Conservation (phyloP, 2,888 invertebrate species). For the Tuberolachnus salignus region DNA sequence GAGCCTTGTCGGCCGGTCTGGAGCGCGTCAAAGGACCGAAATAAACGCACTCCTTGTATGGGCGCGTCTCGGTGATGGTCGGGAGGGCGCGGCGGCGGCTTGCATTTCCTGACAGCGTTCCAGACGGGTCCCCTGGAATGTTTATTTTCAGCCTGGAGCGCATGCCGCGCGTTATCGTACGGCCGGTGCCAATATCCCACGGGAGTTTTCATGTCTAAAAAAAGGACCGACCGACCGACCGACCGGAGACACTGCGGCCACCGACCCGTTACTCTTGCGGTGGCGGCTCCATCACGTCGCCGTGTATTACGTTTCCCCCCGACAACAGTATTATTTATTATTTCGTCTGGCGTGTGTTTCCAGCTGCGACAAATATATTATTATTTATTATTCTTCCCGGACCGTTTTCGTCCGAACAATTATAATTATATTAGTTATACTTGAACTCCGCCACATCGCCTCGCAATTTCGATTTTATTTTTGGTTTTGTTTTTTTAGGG, state of each 20-base stretch:
- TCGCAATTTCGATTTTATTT: no score
- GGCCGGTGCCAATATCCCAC: constrained; percentile 33
- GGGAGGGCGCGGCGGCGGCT: background rate
- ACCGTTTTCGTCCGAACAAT: background rate
- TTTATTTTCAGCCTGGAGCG: constrained; percentile 50
- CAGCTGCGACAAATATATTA: no score
- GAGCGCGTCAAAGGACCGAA: constrained; percentile 45
- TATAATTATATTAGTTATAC: no score
- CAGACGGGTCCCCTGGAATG: constrained; percentile 54
- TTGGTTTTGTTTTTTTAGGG: no score
- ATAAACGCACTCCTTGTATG: constrained; percentile 10
- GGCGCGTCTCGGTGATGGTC: background rate
- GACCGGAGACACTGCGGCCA: background rate
- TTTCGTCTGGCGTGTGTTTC: no score
- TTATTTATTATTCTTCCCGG: background rate
- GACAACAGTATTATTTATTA: no score
- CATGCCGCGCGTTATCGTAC: background rate
- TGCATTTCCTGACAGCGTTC: constrained; percentile 50
- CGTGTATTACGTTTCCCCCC: no score
- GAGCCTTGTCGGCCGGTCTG: constrained; percentile 4
- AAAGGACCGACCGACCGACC: constrained; percentile 2
- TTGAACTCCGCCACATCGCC: no score
- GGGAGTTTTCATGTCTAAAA: constrained; percentile 14
- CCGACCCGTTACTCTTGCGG: background rate
- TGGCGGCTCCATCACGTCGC: no score